Evolutionary conservation across 2,113 vertebrate species (phyloP), one percentile per base, ranked within the genome.

Genomic region (Vulpes vulpes): DNA sequence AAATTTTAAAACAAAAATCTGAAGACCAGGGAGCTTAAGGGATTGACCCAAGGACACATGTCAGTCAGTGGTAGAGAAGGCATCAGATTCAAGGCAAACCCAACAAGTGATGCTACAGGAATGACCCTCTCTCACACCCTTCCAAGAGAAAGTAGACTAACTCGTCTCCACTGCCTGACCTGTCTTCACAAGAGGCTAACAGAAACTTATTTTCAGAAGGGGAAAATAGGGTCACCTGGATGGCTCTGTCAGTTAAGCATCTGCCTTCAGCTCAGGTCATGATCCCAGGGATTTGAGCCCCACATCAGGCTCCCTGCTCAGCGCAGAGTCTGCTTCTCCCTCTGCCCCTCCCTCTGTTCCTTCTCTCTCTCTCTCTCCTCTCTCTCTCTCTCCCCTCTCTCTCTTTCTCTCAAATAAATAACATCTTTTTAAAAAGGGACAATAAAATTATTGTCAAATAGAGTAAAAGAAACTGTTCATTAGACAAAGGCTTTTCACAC

Each of bases 1-100:
- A 87, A 62, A 27, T 80, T 86, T 92, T 80, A 92, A 92, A 92
- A 80, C 4, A 55, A 84, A 91, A 92, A 55, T 30, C 16, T 1
- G 7, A 65, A 23, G 9, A 51, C 0, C 7, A 62, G 65, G 55
- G 64, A 86, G 49, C 20, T 30, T 89, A 65, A 57, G 84, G 74
- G 82, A 88, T 35, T 69, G 86, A 79, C 38, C 27, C 53, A 65
- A 20, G 17, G 22, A 71, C 10, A 7, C 25, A 38, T 15, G 53
- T 19, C 51, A 22, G 30, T 9, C 60, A 38, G n/a, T 32, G 49
- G 30, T 16, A 78, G 51, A 59, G 12, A 71, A 87, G 8, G 25
- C 55, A 38, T 17, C 49, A 9, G 55, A 94, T 83, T 62, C 60
- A 8, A 87, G 76, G 32, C 23, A 55, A 87, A 92, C 57, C 17